These are phyloP conservation scores for Pectinophora gossypiella DNA, from an alignment of 1,140 invertebrate genomes.

Conservation along the genomic window DNA sequence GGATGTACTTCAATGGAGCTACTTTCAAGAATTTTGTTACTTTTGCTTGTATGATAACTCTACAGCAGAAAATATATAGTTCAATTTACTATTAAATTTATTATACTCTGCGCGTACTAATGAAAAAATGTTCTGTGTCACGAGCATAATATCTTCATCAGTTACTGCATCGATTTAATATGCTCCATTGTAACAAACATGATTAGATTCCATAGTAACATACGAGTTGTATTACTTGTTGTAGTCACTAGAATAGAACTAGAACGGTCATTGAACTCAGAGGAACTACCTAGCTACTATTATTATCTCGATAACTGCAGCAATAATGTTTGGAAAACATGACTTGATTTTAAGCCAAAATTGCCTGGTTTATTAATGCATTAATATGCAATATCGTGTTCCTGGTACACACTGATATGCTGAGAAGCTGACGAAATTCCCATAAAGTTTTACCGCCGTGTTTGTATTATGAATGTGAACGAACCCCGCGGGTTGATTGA, in stretches of 20 bases:
- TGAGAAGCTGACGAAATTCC: neutral
- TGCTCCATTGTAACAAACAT: neutral
- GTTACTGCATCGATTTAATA: neutral
- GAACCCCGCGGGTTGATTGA: no score
- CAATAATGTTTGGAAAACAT: slow-evolving; percentile 51
- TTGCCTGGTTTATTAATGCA: slow-evolving; percentile 12
- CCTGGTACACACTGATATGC: slow-evolving; percentile 22
- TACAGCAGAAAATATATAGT: no score
- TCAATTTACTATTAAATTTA: no score
- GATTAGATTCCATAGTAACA: slow-evolving; percentile 38
- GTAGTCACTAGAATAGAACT: slow-evolving; percentile 58
- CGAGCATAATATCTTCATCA: slow-evolving; percentile 1
- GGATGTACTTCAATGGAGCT: no score
- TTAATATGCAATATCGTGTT: slow-evolving; percentile 20
- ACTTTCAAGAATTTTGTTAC: no score
- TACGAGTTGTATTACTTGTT: slow-evolving; percentile 39
- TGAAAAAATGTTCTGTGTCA: neutral
- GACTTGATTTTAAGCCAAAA: slow-evolving; percentile 40
- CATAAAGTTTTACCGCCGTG: neutral
- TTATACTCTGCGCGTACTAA: no score
- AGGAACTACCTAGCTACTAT: slow-evolving; percentile 28
- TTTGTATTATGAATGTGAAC: no score
- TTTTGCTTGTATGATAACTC: no score
- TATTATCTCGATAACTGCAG: slow-evolving; percentile 55
- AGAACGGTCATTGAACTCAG: slow-evolving; percentile 56